Conservation (phyloP, 2,113 vertebrate species). For the Mormyrus iriodes region DNA sequence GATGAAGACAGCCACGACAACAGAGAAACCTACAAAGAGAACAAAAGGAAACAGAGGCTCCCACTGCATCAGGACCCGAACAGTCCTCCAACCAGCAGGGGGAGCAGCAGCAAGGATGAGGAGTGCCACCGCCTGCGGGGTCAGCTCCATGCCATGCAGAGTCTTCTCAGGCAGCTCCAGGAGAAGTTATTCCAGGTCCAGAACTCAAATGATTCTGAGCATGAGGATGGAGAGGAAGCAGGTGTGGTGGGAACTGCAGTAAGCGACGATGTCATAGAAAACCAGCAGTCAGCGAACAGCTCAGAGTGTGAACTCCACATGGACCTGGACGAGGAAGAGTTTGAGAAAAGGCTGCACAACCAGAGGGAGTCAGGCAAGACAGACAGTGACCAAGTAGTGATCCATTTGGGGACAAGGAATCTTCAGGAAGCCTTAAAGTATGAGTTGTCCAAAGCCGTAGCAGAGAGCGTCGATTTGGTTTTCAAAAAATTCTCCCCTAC, state of each 20-base stretch:
- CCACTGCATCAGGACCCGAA: constrained; percentile 66
- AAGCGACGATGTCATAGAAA: constrained; percentile 26
- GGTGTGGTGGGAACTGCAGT: constrained; percentile 4
- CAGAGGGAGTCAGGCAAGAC: constrained; percentile 39
- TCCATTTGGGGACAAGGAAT: constrained; percentile 47
- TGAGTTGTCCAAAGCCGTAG: constrained; percentile 70
- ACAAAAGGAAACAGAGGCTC: constrained; percentile 75
- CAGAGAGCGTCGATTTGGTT: constrained; percentile 74
- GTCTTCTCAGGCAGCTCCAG: constrained; percentile 72
- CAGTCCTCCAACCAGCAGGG: constrained; percentile 3
- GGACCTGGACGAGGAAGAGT: constrained; percentile 31
- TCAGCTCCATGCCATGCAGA: constrained; percentile 78
- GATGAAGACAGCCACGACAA: constrained; percentile 41
- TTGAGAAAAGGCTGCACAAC: constrained; percentile 35
- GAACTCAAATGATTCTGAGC: constrained; percentile 48
- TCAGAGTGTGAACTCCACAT: constrained; percentile 11
- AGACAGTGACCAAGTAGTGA: constrained; percentile 29
- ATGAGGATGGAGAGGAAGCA: constrained; percentile 29
- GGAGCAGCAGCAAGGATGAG: constrained; percentile 47
- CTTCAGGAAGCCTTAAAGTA: constrained; percentile 73
- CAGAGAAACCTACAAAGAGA: constrained; percentile 54
- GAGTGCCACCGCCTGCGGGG: constrained; percentile 73
- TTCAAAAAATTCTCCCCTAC: constrained; percentile 60
- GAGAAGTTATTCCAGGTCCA: constrained; percentile 73
- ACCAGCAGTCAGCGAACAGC: constrained; percentile 16